Evolutionary conservation across 2,888 invertebrate species (phyloP), one percentile per base, ranked within the genome.

Genomic region (Folsomia candida): DNA sequence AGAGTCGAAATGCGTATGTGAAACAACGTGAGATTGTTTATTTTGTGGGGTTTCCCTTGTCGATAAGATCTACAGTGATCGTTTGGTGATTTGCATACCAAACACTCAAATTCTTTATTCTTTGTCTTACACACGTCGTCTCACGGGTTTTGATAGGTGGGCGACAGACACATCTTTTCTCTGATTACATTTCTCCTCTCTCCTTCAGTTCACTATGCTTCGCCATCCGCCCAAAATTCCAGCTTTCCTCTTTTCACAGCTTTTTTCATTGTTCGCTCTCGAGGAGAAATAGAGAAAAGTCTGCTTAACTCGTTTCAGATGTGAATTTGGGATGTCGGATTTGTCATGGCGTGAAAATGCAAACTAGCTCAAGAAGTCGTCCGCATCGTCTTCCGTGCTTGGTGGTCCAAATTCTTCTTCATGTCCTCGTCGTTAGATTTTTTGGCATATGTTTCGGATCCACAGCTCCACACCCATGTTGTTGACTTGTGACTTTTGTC

Each of bases 71-170:
- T n/a, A n/a, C n/a, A n/a, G n/a, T n/a, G n/a, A n/a, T n/a, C n/a
- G n/a, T n/a, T n/a, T n/a, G n/a, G n/a, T n/a, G n/a, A n/a, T n/a
- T 37, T 37, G 37, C 14, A 37, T 37, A 9, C 37, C 37, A 37
- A 37, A 37, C 14, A 37, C 4, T 37, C n/a, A n/a, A n/a, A n/a
- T n/a, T n/a, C n/a, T n/a, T n/a, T n/a, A n/a, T n/a, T n/a, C n/a
- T 37, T 37, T 37, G 37, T 14, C 14, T 37, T 37, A 37, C 37
- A 72, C 96, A 76, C 94, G 94, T 78, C 89, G 97, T 82, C 90
- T 97, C 83, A 93, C 93, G 80, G 95, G 95, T 85, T 93, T 94
- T 83, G 94, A 95, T 85, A 90, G 91, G 91, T 92, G 65, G 75
- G 71, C 78, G 73, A 77, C 73, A 78, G 71, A 76, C 72, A 76